phyloP scores from a whole-genome alignment of 2,797 vertebrate species.

The Gobio occitaniae region DNA sequence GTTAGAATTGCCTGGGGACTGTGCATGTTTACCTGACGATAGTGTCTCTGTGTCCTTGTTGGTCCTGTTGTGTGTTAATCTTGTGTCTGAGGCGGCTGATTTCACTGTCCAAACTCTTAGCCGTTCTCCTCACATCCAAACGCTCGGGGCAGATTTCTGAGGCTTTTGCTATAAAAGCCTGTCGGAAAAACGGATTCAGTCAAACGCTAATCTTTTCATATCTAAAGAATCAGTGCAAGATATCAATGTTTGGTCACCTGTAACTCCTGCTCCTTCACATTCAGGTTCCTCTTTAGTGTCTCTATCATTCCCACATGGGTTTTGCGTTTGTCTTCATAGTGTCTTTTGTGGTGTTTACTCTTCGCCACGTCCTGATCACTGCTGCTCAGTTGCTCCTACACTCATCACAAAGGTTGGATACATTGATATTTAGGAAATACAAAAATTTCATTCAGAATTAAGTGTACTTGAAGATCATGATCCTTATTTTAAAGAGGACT shows the following conservation, averaged over 20 bases:
- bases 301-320: slow-evolving; percentile 80
- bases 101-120: slow-evolving; percentile 89
- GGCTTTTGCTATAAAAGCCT: slow-evolving; percentile 80
- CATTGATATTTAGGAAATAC: neutral
- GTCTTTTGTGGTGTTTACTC: slow-evolving; percentile 84
- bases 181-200: neutral
- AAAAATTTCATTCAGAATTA: neutral
- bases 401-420: neutral
- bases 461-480: neutral
- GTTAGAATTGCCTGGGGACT: neutral
- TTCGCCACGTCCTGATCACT: slow-evolving; percentile 84
- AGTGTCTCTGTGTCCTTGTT: slow-evolving; percentile 87
- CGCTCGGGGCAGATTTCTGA: slow-evolving; percentile 83
- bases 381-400: slow-evolving; percentile 87
- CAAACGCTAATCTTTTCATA: neutral
- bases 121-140: slow-evolving; percentile 81
- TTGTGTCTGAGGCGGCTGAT: slow-evolving; percentile 87
- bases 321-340: slow-evolving; percentile 86
- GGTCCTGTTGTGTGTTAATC: slow-evolving; percentile 84
- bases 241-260: slow-evolving; percentile 72
- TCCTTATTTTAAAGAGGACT: neutral
- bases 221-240: neutral
- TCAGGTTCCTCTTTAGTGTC: slow-evolving; percentile 75
- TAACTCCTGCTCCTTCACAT: slow-evolving; percentile 81
- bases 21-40: slow-evolving; percentile 81